Evolutionary conservation across 2,888 invertebrate species (phyloP), one percentile per base, ranked within the genome.

Genomic region (Andrena fulva): DNA sequence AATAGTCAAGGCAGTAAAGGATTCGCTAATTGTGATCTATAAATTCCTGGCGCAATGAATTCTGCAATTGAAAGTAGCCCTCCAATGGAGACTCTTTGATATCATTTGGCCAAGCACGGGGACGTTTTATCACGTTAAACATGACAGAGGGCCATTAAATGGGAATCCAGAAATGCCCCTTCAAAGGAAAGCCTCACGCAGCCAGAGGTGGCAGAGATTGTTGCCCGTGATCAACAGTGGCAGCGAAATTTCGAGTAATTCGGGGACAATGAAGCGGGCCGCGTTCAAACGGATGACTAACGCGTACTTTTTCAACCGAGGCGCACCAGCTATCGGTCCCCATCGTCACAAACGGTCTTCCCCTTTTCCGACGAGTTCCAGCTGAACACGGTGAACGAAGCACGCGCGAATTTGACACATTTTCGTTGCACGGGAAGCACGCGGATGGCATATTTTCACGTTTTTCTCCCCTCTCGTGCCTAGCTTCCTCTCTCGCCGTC

Each of bases 321-420:
- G 29, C 27, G 48, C 20, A 8, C 48, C 2, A 64, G 68, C 79
- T 62, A 56, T 52, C 59, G 54, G 31, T 48, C 54, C 42, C 74
- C 70, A 82, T 76, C 77, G 48, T 76, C 64, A 64, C 80, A 68
- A 66, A 52, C 71, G 67, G 56, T 69, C 54, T 67, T 66, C 62
- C 72, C 33, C 52, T 71, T 74, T 56, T 69, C 63, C 76, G 54
- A 54, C 77, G 56, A 68, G 68, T 59, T 62, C 59, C 78, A 48
- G 64, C 24, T 54, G 72, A 86, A 84, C 68, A 71, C 74, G 77
- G 74, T 64, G 80, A 69, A 74, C 69, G 71, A 69, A 71, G 77
- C 82, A 79, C 88, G 80, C 86, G 85, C 90, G 84, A 86, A 88
- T 90, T 90, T 89, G 89, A 90, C 89, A 90, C 89, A 89, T 90